Percentiles rank a stretch among this genome's conserved stretches.
phyloP scores from a whole-genome alignment of 2,888 invertebrate genomes.

The Lapara coniferarum region DNA sequence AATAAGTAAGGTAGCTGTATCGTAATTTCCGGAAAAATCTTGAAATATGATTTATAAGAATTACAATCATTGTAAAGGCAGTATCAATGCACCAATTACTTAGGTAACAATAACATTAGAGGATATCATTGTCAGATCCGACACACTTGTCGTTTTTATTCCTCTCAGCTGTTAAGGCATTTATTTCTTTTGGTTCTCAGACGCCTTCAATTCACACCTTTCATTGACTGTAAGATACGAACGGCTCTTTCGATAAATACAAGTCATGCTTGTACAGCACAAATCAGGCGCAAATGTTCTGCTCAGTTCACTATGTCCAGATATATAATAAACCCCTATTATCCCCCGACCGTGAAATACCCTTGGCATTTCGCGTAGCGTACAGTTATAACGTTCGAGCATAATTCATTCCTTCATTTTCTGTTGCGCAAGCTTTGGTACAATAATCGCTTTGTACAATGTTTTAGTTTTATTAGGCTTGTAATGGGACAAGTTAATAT shows the following conservation, averaged over 20 bases:
- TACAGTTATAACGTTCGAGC: constrained; percentile 23
- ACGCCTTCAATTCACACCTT: not conserved
- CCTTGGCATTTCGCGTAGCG: constrained; percentile 36
- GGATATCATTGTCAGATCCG: no score
- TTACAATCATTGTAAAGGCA: no score
- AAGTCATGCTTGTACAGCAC: not conserved
- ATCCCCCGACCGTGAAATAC: constrained; percentile 28
- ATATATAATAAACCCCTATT: constrained; percentile 23
- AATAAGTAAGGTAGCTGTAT: no score
- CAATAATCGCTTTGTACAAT: constrained; percentile 17
- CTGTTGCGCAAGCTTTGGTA: constrained; percentile 24
- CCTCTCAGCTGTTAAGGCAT: not conserved
- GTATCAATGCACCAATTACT: no score
- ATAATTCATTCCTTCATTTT: constrained; percentile 24
- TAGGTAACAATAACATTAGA: no score
- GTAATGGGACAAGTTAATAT: constrained; percentile 6
- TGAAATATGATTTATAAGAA: no score
- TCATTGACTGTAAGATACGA: not conserved
- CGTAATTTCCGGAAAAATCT: no score
- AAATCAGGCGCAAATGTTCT: not conserved
- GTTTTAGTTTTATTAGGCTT: constrained; percentile 2
- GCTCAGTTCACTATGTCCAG: constrained; percentile 8
- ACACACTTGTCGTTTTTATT: no score
- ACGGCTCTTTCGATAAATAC: not conserved
- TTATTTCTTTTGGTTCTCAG: not conserved